Percentiles rank a stretch among this genome's conserved stretches.
Evolutionary conservation across 2,113 vertebrate species (phyloP).

Genomic region (Cyphomyrus plagiostoma): DNA sequence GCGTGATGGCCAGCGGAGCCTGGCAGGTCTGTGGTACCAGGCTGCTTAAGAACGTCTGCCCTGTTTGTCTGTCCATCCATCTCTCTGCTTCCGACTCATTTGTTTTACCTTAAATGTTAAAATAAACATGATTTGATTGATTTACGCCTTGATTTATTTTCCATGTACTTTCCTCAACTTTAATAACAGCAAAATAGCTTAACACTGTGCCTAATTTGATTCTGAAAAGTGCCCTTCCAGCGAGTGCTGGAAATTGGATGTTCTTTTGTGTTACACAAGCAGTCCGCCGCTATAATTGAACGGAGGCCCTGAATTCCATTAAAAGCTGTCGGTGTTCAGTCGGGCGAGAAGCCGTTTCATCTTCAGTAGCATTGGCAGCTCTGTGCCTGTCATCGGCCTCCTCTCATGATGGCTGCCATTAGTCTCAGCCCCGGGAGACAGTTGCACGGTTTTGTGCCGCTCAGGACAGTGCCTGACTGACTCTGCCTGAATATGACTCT

Average conservation of each 20-base stretch:
- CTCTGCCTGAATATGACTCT: not conserved
- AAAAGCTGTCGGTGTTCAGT: not conserved
- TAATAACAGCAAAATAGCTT: not conserved
- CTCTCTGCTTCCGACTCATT: not conserved
- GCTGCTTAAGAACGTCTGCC: not conserved
- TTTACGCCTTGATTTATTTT: not conserved
- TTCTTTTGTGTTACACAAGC: not conserved
- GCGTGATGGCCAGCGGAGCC: not conserved
- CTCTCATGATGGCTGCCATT: not conserved
- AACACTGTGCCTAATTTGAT: constrained; percentile 7
- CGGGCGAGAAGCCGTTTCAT: not conserved
- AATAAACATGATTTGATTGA: not conserved
- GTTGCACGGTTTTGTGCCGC: not conserved
- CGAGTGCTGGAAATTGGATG: not conserved
- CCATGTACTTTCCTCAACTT: not conserved
- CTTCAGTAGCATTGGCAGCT: not conserved
- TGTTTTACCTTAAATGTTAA: not conserved
- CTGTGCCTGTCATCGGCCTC: not conserved
- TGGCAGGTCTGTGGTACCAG: not conserved
- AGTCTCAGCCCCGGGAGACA: not conserved
- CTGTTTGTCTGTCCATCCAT: not conserved
- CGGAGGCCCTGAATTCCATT: not conserved
- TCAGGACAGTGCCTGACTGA: not conserved
- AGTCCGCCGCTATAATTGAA: constrained; percentile 10
- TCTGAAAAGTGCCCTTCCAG: constrained; percentile 9